These are phyloP conservation scores for Eptatretus atami DNA, from an alignment of 2,797 vertebrate genomes.

Conservation along the genomic window DNA sequence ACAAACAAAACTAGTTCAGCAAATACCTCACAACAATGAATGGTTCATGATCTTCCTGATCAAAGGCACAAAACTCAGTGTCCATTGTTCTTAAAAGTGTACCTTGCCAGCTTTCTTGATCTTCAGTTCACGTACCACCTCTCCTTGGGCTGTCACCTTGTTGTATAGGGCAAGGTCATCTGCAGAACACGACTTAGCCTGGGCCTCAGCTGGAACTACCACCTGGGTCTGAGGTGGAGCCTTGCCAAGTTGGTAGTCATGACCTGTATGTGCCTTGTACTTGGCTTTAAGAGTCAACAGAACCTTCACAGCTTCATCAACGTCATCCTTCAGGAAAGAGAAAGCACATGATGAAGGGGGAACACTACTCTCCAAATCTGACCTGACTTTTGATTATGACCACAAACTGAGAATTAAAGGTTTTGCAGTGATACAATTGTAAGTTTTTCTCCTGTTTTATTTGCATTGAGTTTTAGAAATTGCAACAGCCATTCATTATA, in stretches of 20 bases:
- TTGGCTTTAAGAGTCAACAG: constrained; percentile 35
- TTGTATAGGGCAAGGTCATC: constrained; percentile 20
- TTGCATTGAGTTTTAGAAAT: too few relatives aligned
- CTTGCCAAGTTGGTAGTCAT: constrained; percentile 32
- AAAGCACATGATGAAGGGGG: constrained; percentile 10
- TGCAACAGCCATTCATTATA: too few relatives aligned
- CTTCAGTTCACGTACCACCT: constrained; percentile 46
- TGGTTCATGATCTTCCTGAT: too few relatives aligned
- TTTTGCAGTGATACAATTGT: too few relatives aligned
- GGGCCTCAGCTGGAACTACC: not conserved
- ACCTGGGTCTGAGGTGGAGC: not conserved
- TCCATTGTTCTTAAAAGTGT: too few relatives aligned
- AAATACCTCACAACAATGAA: too few relatives aligned
- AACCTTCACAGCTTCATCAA: constrained; percentile 31
- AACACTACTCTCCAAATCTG: not conserved
- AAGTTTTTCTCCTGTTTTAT: too few relatives aligned
- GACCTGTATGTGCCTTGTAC: constrained; percentile 37
- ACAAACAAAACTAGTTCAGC: too few relatives aligned
- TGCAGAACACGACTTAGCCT: constrained; percentile 8
- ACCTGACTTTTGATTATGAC: too few relatives aligned
- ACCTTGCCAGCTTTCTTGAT: constrained; percentile 34
- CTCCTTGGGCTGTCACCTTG: constrained; percentile 34
- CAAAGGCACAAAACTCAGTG: too few relatives aligned
- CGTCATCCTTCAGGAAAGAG: constrained; percentile 19
- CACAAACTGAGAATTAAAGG: too few relatives aligned